These are phyloP conservation scores for Galbula dea DNA, from an alignment of 2,113 vertebrate species.

Conservation along the genomic window DNA sequence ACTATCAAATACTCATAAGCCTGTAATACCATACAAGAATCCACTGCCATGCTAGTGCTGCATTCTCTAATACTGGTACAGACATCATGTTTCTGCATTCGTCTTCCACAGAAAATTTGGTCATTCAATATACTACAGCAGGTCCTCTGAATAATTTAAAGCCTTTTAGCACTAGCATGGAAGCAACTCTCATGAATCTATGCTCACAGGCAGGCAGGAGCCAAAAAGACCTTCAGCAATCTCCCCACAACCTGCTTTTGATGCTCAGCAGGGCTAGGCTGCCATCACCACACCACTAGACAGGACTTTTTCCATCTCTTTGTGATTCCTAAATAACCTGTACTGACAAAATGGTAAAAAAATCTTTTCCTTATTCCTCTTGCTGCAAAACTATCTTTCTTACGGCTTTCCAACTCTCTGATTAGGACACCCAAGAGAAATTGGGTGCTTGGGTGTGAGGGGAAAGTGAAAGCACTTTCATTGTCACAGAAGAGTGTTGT, in stretches of 20 bases:
- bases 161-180: background rate
- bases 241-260: background rate
- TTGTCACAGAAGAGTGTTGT: background rate
- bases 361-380: background rate
- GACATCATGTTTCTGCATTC: background rate
- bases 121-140: background rate
- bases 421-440: background rate
- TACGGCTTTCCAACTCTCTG: background rate
- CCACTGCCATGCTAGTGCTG: rapidly evolving
- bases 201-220: rapidly evolving
- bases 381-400: background rate
- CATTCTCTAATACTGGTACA: background rate
- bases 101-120: background rate
- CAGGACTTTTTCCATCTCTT: background rate
- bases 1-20: background rate
- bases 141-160: background rate
- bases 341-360: background rate
- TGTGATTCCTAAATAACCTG: background rate
- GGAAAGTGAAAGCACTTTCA: background rate
- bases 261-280: background rate
- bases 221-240: background rate
- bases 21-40: background rate
- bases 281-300: background rate
- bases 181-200: background rate
- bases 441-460: background rate